Evolutionary conservation across 2,888 invertebrate genomes (phyloP), one percentile per base, ranked within the genome.

Genomic region (Lasioglossum malachurum): DNA sequence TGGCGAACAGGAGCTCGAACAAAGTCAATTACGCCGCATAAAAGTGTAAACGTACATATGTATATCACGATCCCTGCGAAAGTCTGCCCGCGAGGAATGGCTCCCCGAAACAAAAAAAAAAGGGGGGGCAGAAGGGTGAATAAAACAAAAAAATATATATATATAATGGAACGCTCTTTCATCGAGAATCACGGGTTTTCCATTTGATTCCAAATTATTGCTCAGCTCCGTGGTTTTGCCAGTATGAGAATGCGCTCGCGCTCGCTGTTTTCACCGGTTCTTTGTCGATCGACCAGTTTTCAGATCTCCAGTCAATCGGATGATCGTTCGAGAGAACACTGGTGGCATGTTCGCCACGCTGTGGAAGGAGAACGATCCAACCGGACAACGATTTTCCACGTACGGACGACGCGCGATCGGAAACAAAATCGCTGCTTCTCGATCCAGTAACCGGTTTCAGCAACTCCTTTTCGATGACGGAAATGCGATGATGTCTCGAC

Each of bases 11-110:
- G 89, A 88, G 88, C 88, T 86, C 90, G 90, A 88, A 85, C 89
- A 85, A 90, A 93, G 91, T 89, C 92, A 90, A 89, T 92, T 87
- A 84, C 72, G 72, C 78, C 44, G 67, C 41, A 49, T 19, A 57
- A 75, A 76, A 71, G 69, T 83, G 83, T 80, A 85, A 87, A 85
- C 74, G 80, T 67, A 79, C 73, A 77, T 76, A 81, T 83, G 78
- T 80, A 80, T 83, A 80, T 80, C 84, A 60, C 77, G 81, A 87
- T 86, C 80, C 80, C 82, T 78, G 81, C 80, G 75, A 80, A 64
- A n/a, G 84, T 74, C 64, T 67, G 80, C 67, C 67, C 76, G 16
- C 67, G 75, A 64, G 41, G 41, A 41, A 71, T 23, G 38, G 23
- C 71, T 10, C 71, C 1, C 12, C 8, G 78, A 73, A 76, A 85